These are phyloP conservation scores for Callionymus lyra DNA, from an alignment of 2,113 vertebrate genomes.

Conservation along the genomic window DNA sequence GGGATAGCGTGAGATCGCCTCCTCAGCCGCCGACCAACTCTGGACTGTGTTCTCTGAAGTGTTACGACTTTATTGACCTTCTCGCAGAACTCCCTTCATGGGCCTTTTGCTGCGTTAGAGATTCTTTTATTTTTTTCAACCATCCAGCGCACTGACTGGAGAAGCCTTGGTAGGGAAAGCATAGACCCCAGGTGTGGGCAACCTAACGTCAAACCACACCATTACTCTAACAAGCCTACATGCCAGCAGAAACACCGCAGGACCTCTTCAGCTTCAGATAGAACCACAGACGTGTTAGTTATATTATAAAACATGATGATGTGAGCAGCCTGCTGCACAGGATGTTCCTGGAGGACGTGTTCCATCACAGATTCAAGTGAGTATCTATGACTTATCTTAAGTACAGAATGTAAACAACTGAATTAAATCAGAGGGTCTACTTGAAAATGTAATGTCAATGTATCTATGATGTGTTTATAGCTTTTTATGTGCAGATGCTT, in stretches of 20 bases:
- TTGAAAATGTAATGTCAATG: no score
- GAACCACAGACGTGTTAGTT: constrained; percentile 29
- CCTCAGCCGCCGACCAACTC: constrained; percentile 33
- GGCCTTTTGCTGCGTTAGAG: constrained; percentile 24
- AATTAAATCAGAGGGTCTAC: no score
- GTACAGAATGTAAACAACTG: no score
- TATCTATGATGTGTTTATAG: no score
- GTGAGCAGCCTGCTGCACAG: constrained; percentile 16
- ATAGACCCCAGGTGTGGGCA: constrained; percentile 65
- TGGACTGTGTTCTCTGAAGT: constrained; percentile 23
- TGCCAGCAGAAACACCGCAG: constrained; percentile 42
- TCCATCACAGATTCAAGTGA: no score
- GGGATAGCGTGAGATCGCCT: constrained; percentile 60
- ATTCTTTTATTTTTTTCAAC: constrained; percentile 47
- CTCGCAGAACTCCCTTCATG: constrained; percentile 24
- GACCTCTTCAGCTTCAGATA: constrained; percentile 21
- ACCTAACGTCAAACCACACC: constrained; percentile 57
- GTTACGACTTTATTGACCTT: constrained; percentile 42
- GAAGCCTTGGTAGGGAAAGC: constrained; percentile 58
- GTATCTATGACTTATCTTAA: no score
- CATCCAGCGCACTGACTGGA: constrained; percentile 52
- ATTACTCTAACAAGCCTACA: constrained; percentile 56
- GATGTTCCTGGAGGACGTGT: no score
- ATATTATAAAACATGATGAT: constrained; percentile 25
- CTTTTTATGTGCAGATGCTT: no score